Base-by-base conservation (phyloP, 1,140 invertebrate genomes). In the Forficula auricularia region DNA sequence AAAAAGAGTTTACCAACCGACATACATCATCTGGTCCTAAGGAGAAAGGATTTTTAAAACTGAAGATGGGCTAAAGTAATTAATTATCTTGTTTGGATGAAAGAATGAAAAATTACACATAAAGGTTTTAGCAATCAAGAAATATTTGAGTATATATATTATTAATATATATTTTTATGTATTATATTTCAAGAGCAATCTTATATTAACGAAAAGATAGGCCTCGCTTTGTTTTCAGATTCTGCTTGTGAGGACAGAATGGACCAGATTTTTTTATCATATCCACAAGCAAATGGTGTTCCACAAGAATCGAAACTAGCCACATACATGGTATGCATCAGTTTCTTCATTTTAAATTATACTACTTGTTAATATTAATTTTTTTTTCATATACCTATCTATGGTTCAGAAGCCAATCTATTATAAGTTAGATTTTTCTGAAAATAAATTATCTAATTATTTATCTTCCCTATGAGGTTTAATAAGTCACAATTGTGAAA, bases 251-350 rank as follows among this genome's bases (percentile, higher is more conserved):
- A 38, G 31, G 31, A 48, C 32, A 42, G 18, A 48, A 59, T 67
- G 65, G 64, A 67, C 57, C 63, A 60, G 47, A 63, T 65, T 52
- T 64, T 63, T 52, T 37, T 55, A 42, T 43, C 52, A 8, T 72
- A 68, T 52, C 63, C 68, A 33, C 66, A 73, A 48, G 61, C 77
- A 36, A 82, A 81, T 66, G 79, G 78, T 53, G 71, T 84, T 54
- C 82, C 82, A 35, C 72, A 82, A 59, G 82, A 85, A 58, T 85
- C 82, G 47, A 85, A 85, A 63, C 66, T 85, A 55, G 79, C 79
- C 43, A 82, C 80, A 50, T 85, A 86, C 61, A 82, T 84, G 79
- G 79, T 81, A 67, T 49, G 53, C 50, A 53, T 61, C 47, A 53
- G 50, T 48, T 30, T 36, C 20, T 44, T 38, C 22, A 38, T 19